Evolutionary conservation across 2,888 invertebrate genomes (phyloP), one percentile per base, ranked within the genome.

Genomic region (Meganola albula): DNA sequence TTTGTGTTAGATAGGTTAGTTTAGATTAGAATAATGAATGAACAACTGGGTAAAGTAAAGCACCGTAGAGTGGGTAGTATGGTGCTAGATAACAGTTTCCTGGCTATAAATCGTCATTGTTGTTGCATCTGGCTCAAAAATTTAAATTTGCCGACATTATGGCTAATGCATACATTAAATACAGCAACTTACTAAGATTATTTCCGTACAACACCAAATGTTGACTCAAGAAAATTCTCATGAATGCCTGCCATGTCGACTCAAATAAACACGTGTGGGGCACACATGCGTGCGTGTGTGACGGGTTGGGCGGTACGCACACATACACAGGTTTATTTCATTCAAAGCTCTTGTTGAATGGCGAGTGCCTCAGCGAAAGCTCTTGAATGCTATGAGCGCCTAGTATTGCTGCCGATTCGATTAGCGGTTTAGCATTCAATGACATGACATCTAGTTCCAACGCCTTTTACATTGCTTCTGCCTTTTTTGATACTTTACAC

Each of bases 141-240:
- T 50, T 45, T 35, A 42, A 53, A 40, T 74, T 78, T 63, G 76
- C 77, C 61, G 73, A 69, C 66, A 74, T 74, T 75, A 79, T 78
- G 78, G n/a, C n/a, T n/a, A n/a, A n/a, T n/a, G n/a, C n/a, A n/a
- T n/a, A n/a, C n/a, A n/a, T n/a, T n/a, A n/a, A n/a, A n/a, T n/a
- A n/a, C n/a, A n/a, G n/a, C n/a, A n/a, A n/a, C n/a, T n/a, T n/a
- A n/a, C 74, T 60, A 58, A 54, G 58, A 73, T 70, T 83, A 82
- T 83, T 82, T 77, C 72, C 74, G 80, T 72, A 58, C 65, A 67
- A 63, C 63, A 67, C 68, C 63, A 63, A 63, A 63, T 83, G 82
- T 82, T 82, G 82, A 82, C 78, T 77, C 66, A 78, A 80, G 82
- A 75, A 73, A 79, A 77, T 83, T 84, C 82, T 79, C 82, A 80